Conservation (phyloP, 1,140 invertebrate species). For the Plectus sambesii region DNA sequence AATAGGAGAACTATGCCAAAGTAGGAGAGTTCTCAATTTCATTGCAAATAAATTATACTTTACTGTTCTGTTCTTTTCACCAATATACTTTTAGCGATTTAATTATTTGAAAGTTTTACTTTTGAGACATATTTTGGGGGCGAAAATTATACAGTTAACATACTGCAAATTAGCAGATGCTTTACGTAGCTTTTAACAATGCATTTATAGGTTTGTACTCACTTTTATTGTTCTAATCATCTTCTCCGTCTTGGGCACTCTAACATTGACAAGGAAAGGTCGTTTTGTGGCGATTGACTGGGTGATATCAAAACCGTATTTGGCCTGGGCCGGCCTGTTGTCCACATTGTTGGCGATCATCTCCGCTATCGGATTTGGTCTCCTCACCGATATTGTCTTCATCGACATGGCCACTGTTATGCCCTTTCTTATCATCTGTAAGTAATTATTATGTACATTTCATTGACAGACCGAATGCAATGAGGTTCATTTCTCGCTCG, state of each 20-base stretch:
- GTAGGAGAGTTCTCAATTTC: no score
- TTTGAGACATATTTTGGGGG: background rate
- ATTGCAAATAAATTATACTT: no score
- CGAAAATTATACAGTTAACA: no score
- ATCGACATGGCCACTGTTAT: conserved; percentile 85
- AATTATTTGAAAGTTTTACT: background rate
- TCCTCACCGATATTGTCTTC: conserved; percentile 77
- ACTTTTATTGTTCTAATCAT: conserved; percentile 33
- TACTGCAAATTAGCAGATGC: no score
- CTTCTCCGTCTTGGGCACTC: conserved; percentile 36
- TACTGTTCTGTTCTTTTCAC: no score
- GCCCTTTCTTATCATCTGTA: conserved; percentile 85
- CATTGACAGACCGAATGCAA: no score
- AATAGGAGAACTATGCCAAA: conserved; percentile 26
- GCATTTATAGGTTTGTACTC: conserved; percentile 32
- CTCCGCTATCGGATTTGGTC: conserved; percentile 74
- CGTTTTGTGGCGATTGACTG: conserved; percentile 34
- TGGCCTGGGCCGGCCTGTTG: conserved; percentile 56
- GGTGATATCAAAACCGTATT: conserved; percentile 33
- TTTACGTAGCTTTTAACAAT: no score
- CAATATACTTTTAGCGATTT: no score
- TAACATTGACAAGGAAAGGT: conserved; percentile 30
- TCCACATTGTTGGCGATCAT: conserved; percentile 75
- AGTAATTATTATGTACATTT: no score
- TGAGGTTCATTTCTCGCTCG: no score